A percentile compares a stretch with the other conserved stretches of the same genome.
phyloP scores from a whole-genome alignment of 2,888 invertebrate genomes.

The Chaetoderma sp. region DNA sequence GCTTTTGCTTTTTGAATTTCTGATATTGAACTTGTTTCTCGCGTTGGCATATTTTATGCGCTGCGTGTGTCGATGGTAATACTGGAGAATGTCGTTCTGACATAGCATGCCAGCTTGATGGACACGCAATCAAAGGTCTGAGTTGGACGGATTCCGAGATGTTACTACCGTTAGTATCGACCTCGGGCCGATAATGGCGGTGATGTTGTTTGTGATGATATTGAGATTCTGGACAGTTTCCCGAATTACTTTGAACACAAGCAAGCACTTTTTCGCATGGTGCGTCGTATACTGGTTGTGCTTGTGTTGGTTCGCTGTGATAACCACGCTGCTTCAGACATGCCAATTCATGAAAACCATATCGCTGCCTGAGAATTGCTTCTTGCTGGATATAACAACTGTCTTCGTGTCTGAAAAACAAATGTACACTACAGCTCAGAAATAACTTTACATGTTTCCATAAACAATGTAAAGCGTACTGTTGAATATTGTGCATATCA shows the following conservation, averaged over 20 bases:
- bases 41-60: slow-evolving; percentile 45
- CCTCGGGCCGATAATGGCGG: too few species aligned
- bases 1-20: slow-evolving; percentile 42
- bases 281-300: neutral
- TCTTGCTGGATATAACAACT: slow-evolving; percentile 59
- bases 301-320: neutral
- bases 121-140: slow-evolving; percentile 44
- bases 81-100: slow-evolving; percentile 58
- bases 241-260: too few species aligned
- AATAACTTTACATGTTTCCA: too few species aligned
- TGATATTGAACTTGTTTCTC: slow-evolving; percentile 48
- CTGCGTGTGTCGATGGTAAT: slow-evolving; percentile 52
- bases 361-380: slow-evolving; percentile 40
- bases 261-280: too few species aligned
- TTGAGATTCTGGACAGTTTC: too few species aligned
- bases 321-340: slow-evolving; percentile 28
- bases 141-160: slow-evolving; percentile 31
- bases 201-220: too few species aligned
- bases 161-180: too few species aligned
- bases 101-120: slow-evolving; percentile 56
- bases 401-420: slow-evolving; percentile 51
- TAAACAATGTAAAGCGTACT: too few species aligned
- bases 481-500: too few species aligned
- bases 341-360: slow-evolving; percentile 47
- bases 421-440: too few species aligned